phyloP scores from a whole-genome alignment of 2,113 vertebrate species.

The Sisor rabdophorus region DNA sequence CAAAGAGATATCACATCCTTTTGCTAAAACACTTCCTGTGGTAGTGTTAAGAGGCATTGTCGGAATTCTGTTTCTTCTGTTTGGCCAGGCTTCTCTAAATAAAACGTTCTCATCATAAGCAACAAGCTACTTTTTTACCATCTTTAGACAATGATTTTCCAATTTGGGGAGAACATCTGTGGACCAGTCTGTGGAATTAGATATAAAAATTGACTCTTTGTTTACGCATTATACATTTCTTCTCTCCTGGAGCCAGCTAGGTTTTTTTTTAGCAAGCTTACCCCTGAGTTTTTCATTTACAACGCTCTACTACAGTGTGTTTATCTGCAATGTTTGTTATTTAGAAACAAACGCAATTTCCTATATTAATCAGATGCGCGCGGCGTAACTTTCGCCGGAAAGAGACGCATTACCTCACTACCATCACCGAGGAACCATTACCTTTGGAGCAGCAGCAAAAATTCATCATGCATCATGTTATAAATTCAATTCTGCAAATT shows the following conservation, averaged over 20 bases:
- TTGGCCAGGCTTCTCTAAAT: background rate
- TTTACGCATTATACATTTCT: slow-evolving; percentile 1
- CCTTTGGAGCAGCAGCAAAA: slow-evolving; percentile 53
- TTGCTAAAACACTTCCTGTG: background rate
- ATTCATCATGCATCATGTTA: slow-evolving; percentile 66
- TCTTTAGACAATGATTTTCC: background rate
- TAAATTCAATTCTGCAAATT: slow-evolving; percentile 76
- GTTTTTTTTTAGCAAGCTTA: background rate
- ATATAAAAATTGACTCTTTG: background rate
- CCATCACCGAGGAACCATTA: slow-evolving; percentile 41
- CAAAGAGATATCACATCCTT: background rate
- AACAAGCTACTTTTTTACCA: background rate
- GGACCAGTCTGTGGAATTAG: background rate
- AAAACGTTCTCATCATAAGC: background rate
- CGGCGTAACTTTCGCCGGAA: slow-evolving; percentile 44
- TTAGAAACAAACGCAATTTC: slow-evolving; percentile 53
- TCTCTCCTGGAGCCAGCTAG: slow-evolving; percentile 26
- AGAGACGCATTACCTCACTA: slow-evolving; percentile 65
- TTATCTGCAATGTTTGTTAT: slow-evolving; percentile 53
- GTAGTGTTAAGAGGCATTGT: background rate
- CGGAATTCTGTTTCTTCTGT: background rate
- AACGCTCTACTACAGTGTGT: slow-evolving; percentile 46
- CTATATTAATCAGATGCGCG: slow-evolving; percentile 26
- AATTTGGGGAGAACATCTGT: background rate
- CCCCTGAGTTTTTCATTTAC: slow-evolving; percentile 47